Evolutionary conservation across 92 coral and sea anemone species (phyloP).

Genomic region (Umimayanthus chanpuru): DNA sequence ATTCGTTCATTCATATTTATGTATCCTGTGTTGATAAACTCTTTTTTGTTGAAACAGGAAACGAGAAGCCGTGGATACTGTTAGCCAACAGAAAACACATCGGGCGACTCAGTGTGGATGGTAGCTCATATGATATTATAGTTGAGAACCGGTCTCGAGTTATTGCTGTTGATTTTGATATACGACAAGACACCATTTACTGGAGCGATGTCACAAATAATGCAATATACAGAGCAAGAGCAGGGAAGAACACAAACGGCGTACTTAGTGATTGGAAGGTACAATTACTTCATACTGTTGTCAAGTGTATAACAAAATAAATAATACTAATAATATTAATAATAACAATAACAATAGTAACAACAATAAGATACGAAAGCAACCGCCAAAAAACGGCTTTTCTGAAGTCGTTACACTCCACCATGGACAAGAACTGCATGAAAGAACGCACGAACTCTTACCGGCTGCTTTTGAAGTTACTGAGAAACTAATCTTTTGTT

Average conservation of each 20-base stretch:
- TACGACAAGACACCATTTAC: constrained; percentile 62
- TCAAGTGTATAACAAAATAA: too few species aligned
- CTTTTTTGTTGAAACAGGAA: constrained; percentile 48
- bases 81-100: constrained; percentile 75
- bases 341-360: too few species aligned
- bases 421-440: too few species aligned
- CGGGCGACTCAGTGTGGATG: constrained; percentile 61
- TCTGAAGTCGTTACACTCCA: too few species aligned
- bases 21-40: neutral
- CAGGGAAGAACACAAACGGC: constrained; percentile 17
- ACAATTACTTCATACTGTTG: neutral
- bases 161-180: constrained; percentile 85
- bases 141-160: constrained; percentile 69
- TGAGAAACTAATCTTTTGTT: too few species aligned
- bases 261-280: constrained; percentile 47
- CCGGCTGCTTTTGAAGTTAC: too few species aligned
- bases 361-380: too few species aligned
- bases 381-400: too few species aligned
- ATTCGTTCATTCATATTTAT: too few species aligned
- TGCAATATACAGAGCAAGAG: constrained; percentile 64
- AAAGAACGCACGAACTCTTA: too few species aligned
- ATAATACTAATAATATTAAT: too few species aligned
- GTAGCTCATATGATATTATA: constrained; percentile 53
- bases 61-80: constrained; percentile 68
- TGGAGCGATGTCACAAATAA: constrained; percentile 87